Evolutionary conservation across 2,888 invertebrate genomes (phyloP).

Genomic region (Papilio protenor): DNA sequence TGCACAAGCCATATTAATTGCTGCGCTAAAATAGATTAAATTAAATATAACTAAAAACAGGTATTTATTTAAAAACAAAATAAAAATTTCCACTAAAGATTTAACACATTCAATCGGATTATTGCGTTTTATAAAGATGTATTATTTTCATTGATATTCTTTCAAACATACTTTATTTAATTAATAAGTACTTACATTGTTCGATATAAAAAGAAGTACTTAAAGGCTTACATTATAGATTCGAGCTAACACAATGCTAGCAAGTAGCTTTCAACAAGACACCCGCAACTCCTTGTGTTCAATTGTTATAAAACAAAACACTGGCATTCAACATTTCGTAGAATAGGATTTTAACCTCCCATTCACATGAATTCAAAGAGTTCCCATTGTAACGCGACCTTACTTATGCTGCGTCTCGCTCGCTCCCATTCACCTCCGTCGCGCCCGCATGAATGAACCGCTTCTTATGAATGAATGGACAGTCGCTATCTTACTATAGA

Average conservation of each 20-base stretch:
- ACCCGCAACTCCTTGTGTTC: conserved; percentile 50
- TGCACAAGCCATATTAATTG: conserved; percentile 55
- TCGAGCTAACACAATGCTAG: background rate
- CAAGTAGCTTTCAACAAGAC: conserved; percentile 53
- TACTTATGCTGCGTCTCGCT: conserved; percentile 68
- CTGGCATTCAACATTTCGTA: conserved; percentile 70
- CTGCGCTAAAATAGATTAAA: conserved; percentile 12
- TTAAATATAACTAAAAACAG: background rate
- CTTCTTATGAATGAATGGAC: conserved; percentile 83
- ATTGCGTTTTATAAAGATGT: background rate
- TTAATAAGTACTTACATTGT: background rate
- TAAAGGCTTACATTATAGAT: conserved; percentile 1
- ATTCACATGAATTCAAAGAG: conserved; percentile 64
- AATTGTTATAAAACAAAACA: conserved; percentile 76
- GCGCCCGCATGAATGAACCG: conserved; percentile 81
- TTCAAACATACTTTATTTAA: background rate
- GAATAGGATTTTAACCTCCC: conserved; percentile 72
- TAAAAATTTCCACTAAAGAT: background rate
- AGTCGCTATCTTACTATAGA: conserved; percentile 79
- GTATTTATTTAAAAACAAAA: background rate
- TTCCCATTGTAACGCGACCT: conserved; percentile 74
- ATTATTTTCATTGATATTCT: background rate
- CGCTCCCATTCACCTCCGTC: conserved; percentile 79
- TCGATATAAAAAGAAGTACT: background rate
- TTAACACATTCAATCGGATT: background rate